Conservation (phyloP, 2,113 vertebrate genomes). For the Centropus bengalensis region DNA sequence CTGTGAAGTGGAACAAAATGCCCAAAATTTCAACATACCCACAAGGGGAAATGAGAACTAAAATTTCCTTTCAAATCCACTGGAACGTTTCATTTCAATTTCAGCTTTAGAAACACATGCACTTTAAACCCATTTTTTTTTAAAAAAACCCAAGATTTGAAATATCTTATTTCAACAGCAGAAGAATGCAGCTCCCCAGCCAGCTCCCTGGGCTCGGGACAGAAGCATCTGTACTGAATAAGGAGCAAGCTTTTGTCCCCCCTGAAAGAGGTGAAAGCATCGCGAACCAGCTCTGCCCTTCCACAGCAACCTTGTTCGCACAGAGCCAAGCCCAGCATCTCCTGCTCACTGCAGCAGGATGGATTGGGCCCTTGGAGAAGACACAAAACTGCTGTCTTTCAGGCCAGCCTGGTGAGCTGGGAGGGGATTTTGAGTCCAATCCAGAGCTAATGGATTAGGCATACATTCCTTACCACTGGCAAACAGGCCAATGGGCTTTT, state of each 20-base stretch:
- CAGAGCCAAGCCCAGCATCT: fast-evolving
- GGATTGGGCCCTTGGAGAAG: not conserved
- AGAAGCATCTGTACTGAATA: not conserved
- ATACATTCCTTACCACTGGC: not conserved
- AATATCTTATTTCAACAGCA: conserved; percentile 49
- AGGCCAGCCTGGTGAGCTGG: not conserved
- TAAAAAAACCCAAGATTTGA: not conserved
- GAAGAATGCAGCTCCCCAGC: conserved; percentile 41
- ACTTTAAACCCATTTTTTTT: conserved; percentile 31
- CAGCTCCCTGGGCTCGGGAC: not conserved
- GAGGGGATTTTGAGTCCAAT: not conserved
- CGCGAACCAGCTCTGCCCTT: not conserved
- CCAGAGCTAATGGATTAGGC: conserved; percentile 56
- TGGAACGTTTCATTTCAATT: conserved; percentile 20
- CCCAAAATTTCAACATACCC: conserved; percentile 17
- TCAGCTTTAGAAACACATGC: conserved; percentile 36
- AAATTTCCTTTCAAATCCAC: not conserved
- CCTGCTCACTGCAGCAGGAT: not conserved
- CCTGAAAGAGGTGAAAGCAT: not conserved
- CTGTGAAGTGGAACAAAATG: conserved; percentile 55
- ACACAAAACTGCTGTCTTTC: not conserved
- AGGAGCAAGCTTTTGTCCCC: too few relatives aligned
- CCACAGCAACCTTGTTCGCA: not conserved
- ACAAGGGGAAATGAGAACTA: not conserved
- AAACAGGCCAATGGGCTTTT: fast-evolving